A percentile compares a stretch with the other conserved stretches of the same genome.
These are phyloP conservation scores for Gerosis bhagava DNA, from an alignment of 2,888 invertebrate genomes.

Conservation along the genomic window DNA sequence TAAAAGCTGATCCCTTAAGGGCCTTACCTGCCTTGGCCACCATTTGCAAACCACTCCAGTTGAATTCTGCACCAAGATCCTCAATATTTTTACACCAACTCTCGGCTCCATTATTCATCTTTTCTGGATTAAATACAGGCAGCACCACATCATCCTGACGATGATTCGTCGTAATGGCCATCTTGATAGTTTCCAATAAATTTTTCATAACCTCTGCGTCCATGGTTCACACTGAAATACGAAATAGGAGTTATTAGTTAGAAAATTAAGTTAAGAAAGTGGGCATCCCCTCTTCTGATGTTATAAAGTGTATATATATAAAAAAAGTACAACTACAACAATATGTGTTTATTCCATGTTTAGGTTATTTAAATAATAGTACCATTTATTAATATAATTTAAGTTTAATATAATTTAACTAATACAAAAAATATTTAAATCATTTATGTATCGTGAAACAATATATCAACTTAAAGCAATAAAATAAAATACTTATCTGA, in stretches of 20 bases:
- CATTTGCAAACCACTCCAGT: conserved; percentile 11
- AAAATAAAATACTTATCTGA: conserved; percentile 5
- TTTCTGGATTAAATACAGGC: conserved; percentile 11
- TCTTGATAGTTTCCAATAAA: conserved; percentile 7
- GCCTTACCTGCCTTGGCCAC: conserved; percentile 3
- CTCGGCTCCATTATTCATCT: conserved; percentile 9
- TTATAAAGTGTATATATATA: too few species aligned
- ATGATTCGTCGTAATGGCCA: conserved; percentile 5
- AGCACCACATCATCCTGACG: conserved; percentile 14
- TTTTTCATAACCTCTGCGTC: conserved; percentile 8
- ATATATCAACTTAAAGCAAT: too few species aligned
- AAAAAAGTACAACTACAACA: too few species aligned
- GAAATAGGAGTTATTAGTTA: conserved; percentile 4
- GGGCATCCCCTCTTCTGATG: conserved; percentile 5
- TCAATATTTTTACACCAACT: conserved; percentile 15
- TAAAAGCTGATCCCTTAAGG: conserved; percentile 1
- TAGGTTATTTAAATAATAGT: too few species aligned
- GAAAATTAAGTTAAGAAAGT: conserved; percentile 1
- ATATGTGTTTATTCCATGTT: too few species aligned
- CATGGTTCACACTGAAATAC: conserved; percentile 4
- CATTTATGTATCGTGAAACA: too few species aligned
- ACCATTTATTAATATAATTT: too few species aligned
- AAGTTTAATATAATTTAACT: too few species aligned
- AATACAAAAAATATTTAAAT: too few species aligned
- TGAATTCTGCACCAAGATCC: conserved; percentile 13